Conservation (phyloP, 2,888 invertebrate species). For the Conchocele bisecta region DNA sequence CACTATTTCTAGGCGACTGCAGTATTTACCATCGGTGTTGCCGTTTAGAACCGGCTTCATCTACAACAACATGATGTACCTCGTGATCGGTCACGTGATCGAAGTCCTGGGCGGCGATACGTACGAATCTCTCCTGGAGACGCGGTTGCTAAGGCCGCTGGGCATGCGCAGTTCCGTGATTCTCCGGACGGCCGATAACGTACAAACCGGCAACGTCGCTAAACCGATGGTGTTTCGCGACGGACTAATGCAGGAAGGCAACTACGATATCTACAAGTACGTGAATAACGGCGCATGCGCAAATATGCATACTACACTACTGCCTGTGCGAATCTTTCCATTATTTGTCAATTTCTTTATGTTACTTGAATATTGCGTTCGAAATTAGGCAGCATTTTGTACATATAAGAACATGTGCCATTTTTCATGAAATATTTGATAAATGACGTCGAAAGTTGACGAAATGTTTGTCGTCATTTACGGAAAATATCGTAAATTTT, state of each 20-base stretch:
- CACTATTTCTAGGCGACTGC: conserved; percentile 40
- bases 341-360: no score
- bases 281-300: no score
- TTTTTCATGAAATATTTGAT: no score
- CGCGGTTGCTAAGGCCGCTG: conserved; percentile 51
- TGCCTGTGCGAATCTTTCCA: no score
- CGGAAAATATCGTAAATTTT: no score
- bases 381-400: no score
- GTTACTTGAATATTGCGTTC: no score
- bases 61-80: conserved; percentile 63
- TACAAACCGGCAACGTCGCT: conserved; percentile 29
- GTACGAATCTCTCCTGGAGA: conserved; percentile 55
- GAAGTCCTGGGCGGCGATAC: conserved; percentile 52
- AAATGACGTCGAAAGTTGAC: no score
- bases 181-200: conserved; percentile 3
- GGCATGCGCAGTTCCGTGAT: conserved; percentile 52
- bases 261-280: conserved; percentile 24
- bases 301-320: no score
- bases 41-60: conserved; percentile 44
- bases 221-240: conserved; percentile 55
- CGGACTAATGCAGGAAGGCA: conserved; percentile 18
- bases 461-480: no score
- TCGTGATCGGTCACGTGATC: conserved; percentile 53
- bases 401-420: no score
- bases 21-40: conserved; percentile 28